Evolutionary conservation across 2,113 vertebrate species (phyloP).

Genomic region (human (Homo sapiens)): DNA sequence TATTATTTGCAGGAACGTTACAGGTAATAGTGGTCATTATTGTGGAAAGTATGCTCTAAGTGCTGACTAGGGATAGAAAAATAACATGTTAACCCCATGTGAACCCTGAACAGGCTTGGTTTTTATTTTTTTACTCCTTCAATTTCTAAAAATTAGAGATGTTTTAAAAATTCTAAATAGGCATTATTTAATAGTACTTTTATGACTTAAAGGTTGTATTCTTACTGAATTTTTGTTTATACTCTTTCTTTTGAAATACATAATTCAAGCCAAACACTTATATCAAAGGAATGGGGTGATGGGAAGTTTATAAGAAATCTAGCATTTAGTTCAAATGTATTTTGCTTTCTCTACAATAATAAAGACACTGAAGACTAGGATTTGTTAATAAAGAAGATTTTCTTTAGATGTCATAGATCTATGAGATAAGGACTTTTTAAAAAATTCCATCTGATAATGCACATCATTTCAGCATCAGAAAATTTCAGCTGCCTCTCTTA

Average conservation of each 20-base stretch:
- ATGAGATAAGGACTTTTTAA: constrained; percentile 15
- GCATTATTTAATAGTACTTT: background rate
- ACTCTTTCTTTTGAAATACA: constrained; percentile 50
- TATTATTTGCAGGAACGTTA: background rate
- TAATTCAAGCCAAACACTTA: constrained; percentile 4
- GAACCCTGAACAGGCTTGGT: background rate
- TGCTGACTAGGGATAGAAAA: background rate
- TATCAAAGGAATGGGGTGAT: background rate
- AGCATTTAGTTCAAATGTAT: background rate
- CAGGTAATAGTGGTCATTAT: background rate
- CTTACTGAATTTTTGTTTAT: constrained; percentile 24
- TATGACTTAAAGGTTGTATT: background rate
- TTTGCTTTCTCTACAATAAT: constrained; percentile 43
- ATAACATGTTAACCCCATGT: background rate
- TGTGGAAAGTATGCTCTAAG: background rate
- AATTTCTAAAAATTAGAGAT: constrained; percentile 30
- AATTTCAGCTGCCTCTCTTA: background rate
- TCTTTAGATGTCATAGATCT: constrained; percentile 2
- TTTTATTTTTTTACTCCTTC: constrained; percentile 22
- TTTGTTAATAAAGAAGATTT: background rate
- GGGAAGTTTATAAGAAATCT: background rate
- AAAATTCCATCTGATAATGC: background rate
- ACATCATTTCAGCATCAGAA: background rate
- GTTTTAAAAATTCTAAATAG: background rate
- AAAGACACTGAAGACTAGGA: constrained; percentile 8